phyloP scores from a whole-genome alignment of 2,113 vertebrate genomes.

The Azemiops feae region DNA sequence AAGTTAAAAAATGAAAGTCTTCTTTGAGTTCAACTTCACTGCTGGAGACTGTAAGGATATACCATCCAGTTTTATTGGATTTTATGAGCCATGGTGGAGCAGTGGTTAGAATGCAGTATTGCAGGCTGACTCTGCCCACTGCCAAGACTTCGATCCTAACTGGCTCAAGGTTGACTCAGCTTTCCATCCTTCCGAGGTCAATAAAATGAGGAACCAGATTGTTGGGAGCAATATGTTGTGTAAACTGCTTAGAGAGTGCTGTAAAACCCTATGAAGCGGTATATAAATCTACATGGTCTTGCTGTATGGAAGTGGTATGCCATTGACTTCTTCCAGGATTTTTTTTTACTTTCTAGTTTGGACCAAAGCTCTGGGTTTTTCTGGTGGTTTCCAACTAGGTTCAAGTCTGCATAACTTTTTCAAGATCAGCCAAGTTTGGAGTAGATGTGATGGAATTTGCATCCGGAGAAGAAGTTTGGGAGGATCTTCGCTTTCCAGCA shows the following conservation, averaged over 20 bases:
- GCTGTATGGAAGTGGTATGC: background rate
- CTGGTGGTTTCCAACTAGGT: background rate
- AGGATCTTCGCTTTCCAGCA: background rate
- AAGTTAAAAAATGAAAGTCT: background rate
- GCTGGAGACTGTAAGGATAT: background rate
- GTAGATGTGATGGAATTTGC: background rate
- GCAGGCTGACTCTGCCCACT: background rate
- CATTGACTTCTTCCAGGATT: background rate
- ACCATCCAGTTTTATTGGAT: background rate
- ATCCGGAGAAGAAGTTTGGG: background rate
- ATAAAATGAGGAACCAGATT: background rate
- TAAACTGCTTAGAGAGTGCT: background rate
- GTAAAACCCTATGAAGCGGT: background rate
- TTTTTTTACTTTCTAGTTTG: background rate
- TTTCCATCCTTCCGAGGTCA: background rate
- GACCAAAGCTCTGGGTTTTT: background rate
- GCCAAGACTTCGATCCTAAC: background rate
- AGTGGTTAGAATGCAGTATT: background rate
- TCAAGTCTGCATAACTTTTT: background rate
- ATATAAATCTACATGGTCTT: background rate
- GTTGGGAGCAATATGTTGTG: background rate
- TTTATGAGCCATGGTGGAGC: background rate
- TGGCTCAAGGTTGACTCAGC: background rate
- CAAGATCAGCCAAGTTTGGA: background rate
- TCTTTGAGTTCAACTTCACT: background rate